Evolutionary conservation across 2,113 vertebrate species (phyloP).

Genomic region (Carassius gibelio): DNA sequence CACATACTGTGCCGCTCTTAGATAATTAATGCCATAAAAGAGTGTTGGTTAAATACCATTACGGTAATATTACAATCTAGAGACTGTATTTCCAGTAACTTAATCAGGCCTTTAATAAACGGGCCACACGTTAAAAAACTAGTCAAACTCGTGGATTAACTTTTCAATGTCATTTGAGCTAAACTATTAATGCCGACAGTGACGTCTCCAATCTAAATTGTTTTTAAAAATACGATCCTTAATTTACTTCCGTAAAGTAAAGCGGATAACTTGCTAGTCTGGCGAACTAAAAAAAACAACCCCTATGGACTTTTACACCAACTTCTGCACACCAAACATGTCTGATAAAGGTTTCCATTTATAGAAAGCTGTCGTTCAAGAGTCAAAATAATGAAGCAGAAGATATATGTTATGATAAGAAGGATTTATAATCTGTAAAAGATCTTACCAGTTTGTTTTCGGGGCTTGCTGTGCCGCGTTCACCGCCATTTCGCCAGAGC

Average conservation of each 20-base stretch:
- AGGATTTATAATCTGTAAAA: neutral
- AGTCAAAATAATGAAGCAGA: neutral
- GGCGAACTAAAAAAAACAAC: neutral
- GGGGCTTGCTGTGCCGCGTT: constrained; percentile 70
- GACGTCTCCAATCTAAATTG: neutral
- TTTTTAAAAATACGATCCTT: too few relatives aligned
- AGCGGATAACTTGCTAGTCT: neutral
- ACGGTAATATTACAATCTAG: neutral
- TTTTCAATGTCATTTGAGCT: neutral
- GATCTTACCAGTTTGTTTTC: constrained; percentile 72
- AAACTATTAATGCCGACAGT: neutral
- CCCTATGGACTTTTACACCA: neutral
- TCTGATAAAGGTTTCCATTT: neutral
- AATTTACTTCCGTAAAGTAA: too few relatives aligned
- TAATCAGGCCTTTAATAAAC: neutral
- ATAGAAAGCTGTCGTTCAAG: neutral
- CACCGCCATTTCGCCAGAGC: constrained; percentile 77
- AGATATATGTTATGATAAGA: neutral
- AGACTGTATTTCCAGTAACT: neutral
- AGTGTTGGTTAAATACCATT: too few relatives aligned
- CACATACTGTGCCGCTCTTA: neutral
- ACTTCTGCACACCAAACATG: neutral
- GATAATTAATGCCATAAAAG: neutral
- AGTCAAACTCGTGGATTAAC: too few relatives aligned
- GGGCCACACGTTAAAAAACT: neutral